Percentiles rank a stretch among this genome's conserved stretches.
These are phyloP conservation scores for Tenthredo amoena DNA, from an alignment of 2,888 invertebrate species.

Conservation along the genomic window DNA sequence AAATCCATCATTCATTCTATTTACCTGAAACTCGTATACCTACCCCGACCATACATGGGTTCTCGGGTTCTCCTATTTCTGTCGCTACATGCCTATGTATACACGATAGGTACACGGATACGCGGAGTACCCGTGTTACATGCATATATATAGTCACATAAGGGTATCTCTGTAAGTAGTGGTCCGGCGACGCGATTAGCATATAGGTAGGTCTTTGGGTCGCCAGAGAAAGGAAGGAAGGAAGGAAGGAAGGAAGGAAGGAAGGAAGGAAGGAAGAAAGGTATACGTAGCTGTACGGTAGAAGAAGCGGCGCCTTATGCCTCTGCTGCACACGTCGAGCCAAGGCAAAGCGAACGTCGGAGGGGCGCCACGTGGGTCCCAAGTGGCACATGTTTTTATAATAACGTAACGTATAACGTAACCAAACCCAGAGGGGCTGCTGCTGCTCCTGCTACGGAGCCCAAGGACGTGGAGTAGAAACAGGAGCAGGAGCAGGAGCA, in stretches of 20 bases:
- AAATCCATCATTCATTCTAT: slow-evolving; percentile 1
- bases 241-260: background rate
- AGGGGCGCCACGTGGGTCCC: slow-evolving; percentile 47
- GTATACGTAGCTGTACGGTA: background rate
- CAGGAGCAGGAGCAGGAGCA: background rate
- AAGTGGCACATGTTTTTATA: slow-evolving; percentile 51
- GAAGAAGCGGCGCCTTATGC: slow-evolving; percentile 21
- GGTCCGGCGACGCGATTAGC: slow-evolving; percentile 34
- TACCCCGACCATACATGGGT: background rate
- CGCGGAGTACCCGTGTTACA: too few relatives aligned
- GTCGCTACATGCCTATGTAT: background rate
- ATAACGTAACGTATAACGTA: slow-evolving; percentile 42
- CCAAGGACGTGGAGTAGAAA: slow-evolving; percentile 14
- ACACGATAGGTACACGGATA: background rate
- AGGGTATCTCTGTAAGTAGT: background rate
- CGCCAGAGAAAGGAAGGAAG: background rate
- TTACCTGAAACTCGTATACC: background rate
- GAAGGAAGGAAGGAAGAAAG: background rate
- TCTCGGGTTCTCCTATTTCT: background rate
- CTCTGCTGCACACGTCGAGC: background rate
- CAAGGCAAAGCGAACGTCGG: background rate
- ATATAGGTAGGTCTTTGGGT: slow-evolving; percentile 36
- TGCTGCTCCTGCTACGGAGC: background rate
- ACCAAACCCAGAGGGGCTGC: slow-evolving; percentile 35
- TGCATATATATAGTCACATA: background rate